Evolutionary conservation across 2,797 vertebrate species (phyloP).

Genomic region (Paratrypauchen microcephalus): DNA sequence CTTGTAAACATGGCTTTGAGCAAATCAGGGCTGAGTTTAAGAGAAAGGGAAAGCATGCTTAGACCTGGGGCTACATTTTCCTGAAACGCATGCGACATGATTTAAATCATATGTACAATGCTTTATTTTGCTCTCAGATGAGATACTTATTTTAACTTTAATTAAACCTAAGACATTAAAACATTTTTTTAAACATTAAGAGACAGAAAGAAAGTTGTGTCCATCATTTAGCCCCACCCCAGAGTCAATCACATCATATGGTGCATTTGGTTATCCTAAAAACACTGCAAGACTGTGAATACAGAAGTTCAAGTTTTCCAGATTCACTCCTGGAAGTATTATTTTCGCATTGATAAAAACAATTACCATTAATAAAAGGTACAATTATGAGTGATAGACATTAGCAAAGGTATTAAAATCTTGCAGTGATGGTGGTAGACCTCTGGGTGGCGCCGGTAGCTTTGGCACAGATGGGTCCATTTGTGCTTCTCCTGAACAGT

Average conservation of each 20-base stretch:
- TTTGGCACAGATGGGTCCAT: slow-evolving; percentile 80
- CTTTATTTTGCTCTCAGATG: slow-evolving; percentile 50
- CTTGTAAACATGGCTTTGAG: slow-evolving; percentile 83
- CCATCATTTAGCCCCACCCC: slow-evolving; percentile 40
- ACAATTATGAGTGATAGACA: background rate
- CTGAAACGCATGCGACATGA: slow-evolving; percentile 77
- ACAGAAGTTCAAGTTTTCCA: slow-evolving; percentile 26
- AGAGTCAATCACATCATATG: slow-evolving; percentile 30
- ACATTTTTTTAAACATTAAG: slow-evolving; percentile 66
- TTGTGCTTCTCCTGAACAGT: slow-evolving; percentile 66
- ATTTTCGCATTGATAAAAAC: slow-evolving; percentile 8
- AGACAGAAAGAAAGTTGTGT: slow-evolving; percentile 61
- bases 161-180: slow-evolving; percentile 70
- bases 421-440: slow-evolving; percentile 60
- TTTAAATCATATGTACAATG: slow-evolving; percentile 75
- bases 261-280: slow-evolving; percentile 51
- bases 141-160: slow-evolving; percentile 37
- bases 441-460: slow-evolving; percentile 53
- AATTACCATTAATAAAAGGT: slow-evolving; percentile 14
- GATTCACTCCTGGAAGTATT: slow-evolving; percentile 3
- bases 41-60: slow-evolving; percentile 68
- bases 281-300: slow-evolving; percentile 66
- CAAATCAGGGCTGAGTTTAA: slow-evolving; percentile 64
- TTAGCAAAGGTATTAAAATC: slow-evolving; percentile 38
- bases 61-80: slow-evolving; percentile 55